Evolutionary conservation across 2,797 vertebrate species (phyloP), one percentile per base, ranked within the genome.

Genomic region (Urosaurus nigricauda): DNA sequence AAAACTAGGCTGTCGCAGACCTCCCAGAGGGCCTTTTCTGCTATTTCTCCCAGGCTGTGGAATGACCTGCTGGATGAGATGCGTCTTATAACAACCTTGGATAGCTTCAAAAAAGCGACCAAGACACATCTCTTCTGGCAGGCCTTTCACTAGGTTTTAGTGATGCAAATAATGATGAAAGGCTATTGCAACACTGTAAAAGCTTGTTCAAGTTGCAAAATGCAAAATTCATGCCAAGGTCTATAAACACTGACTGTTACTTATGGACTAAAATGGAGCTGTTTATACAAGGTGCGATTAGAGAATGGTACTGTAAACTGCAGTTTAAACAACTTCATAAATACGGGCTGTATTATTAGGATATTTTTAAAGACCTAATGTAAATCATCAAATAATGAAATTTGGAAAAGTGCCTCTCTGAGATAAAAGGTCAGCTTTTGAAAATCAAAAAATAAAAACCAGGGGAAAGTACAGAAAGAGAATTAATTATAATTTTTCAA

Each of bases 251-350:
- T 89, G 84, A 70, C 89, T 12, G 19, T 92, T 90, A 74, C 90
- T 90, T 88, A 63, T 47, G 0, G 84, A 91, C 89, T 92, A 93
- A 86, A 79, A 87, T 24, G 53, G 0, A 71, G 88, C 71, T 90
- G 89, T 94, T 94, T 92, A 93, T 85, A 29, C 0, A 85, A 86
- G 29, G 24, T 93, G 89, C 68, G 95, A 92, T 91, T 94, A 92
- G 19, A 93, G 73, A 88, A 26, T 78, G 58, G 75, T 85, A 84
- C 78, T 86, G 71, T 80, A 74, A 80, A 79, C 17, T 84, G 77
- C 78, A 43, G 56, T 51, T 26, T 43, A 90, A 90, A 90, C 19
- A 88, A 13, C 84, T 13, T 88, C 75, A 85, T 70, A 92, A 65
- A 14, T 92, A 90, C 91, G 65, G 51, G 86, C 84, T 88, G 35